phyloP scores from a whole-genome alignment of 2,797 vertebrate genomes.

The Sarcophilus harrisii region DNA sequence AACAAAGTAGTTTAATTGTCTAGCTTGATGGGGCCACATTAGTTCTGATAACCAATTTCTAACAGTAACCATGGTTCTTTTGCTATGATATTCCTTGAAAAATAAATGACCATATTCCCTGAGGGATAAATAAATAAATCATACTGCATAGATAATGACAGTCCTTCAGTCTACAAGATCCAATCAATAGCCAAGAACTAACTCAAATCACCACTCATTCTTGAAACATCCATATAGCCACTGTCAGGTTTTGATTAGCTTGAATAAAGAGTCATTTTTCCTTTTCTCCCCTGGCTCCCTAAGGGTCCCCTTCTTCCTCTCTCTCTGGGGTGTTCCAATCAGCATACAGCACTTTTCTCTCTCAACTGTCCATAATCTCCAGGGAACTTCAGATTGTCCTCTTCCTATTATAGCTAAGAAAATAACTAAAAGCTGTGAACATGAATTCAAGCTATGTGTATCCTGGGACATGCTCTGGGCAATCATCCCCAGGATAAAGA shows the following conservation, averaged over 20 bases:
- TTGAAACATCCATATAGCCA: neutral
- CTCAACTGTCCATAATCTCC: neutral
- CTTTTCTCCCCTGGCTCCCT: neutral
- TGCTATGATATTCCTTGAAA: neutral
- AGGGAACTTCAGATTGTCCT: neutral
- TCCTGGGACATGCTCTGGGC: neutral
- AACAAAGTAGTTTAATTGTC: neutral
- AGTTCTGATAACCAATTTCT: neutral
- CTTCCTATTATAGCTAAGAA: neutral
- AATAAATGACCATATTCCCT: rapidly evolving
- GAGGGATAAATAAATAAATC: slow-evolving; percentile 33
- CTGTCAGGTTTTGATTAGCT: slow-evolving; percentile 22
- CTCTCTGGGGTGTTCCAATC: neutral
- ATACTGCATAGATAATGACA: neutral
- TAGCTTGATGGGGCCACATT: neutral
- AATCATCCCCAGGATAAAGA: neutral
- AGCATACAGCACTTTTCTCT: neutral
- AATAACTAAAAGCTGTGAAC: neutral
- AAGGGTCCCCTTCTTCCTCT: too few species aligned
- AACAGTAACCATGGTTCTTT: neutral
- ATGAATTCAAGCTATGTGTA: neutral
- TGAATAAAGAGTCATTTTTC: slow-evolving; percentile 13
- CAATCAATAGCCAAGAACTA: slow-evolving; percentile 8
- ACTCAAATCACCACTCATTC: slow-evolving; percentile 16
- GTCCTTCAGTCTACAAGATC: too few species aligned